A percentile compares a stretch with the other conserved stretches of the same genome.
Evolutionary conservation across 2,888 invertebrate species (phyloP).

Genomic region (Drosophila helvetica): DNA sequence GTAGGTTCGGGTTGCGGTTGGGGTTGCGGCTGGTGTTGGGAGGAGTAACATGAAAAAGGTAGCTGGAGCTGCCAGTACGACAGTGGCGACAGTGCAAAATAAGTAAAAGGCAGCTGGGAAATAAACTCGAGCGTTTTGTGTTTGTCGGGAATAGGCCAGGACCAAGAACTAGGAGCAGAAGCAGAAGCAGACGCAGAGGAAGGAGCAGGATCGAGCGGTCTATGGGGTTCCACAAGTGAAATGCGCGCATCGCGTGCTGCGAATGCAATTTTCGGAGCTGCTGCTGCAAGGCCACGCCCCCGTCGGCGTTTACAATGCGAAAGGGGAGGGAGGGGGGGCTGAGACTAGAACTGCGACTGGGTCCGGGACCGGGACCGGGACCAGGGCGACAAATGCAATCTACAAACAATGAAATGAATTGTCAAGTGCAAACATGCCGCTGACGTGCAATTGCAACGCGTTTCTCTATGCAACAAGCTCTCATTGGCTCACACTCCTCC

Average conservation of each 20-base stretch:
- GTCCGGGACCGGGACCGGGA: background rate
- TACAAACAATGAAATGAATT: conserved; percentile 81
- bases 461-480: conserved; percentile 45
- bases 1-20: background rate
- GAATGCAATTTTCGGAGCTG: conserved; percentile 71
- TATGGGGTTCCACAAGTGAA: conserved; percentile 51
- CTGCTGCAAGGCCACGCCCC: conserved; percentile 46
- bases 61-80: conserved; percentile 39
- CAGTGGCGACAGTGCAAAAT: conserved; percentile 53
- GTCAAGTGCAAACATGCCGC: conserved; percentile 80
- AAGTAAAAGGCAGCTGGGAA: conserved; percentile 68
- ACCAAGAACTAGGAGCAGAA: background rate
- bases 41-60: conserved; percentile 68
- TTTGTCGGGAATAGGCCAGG: conserved; percentile 41
- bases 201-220: background rate
- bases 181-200: background rate
- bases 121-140: conserved; percentile 73
- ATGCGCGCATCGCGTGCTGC: conserved; percentile 76
- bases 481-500: conserved; percentile 55
- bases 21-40: conserved; percentile 31
- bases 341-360: background rate
- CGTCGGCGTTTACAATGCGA: conserved; percentile 49
- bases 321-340: conserved; percentile 3
- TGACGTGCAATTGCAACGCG: conserved; percentile 72
- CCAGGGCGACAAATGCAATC: conserved; percentile 76